Conservation (phyloP, 1,140 invertebrate species). For the Drosophila micromelanica region DNA sequence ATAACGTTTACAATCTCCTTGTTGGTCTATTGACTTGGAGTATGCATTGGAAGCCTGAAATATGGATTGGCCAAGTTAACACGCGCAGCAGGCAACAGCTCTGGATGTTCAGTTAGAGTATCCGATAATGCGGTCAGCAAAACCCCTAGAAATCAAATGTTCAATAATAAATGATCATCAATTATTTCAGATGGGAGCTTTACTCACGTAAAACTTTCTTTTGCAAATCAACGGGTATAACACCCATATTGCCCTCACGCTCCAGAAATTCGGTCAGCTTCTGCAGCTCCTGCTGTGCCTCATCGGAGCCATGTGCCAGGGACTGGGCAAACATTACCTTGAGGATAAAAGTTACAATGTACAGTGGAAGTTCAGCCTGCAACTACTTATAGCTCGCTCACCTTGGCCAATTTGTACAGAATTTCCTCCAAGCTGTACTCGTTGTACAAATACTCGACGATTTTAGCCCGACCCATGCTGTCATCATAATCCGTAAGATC, state of each 20-base stretch:
- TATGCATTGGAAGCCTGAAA: conserved; percentile 74
- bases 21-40: conserved; percentile 55
- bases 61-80: conserved; percentile 72
- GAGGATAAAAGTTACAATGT: background rate
- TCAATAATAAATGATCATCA: background rate
- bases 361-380: background rate
- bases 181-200: background rate
- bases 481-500: conserved; percentile 84
- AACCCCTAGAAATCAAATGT: conserved; percentile 85
- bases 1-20: conserved; percentile 33
- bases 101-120: conserved; percentile 88
- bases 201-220: conserved; percentile 89
- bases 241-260: conserved; percentile 88
- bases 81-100: conserved; percentile 86
- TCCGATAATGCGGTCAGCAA: conserved; percentile 89
- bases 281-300: conserved; percentile 88
- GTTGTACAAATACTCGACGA: conserved; percentile 89
- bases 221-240: conserved; percentile 88
- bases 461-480: conserved; percentile 85
- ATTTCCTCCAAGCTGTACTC: conserved; percentile 91
- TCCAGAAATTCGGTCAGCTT: conserved; percentile 90
- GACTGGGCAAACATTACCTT: conserved; percentile 90
- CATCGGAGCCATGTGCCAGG: conserved; percentile 87
- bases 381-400: conserved; percentile 52
- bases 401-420: conserved; percentile 90